phyloP scores from a whole-genome alignment of 2,113 vertebrate genomes.

The Empidonax traillii region DNA sequence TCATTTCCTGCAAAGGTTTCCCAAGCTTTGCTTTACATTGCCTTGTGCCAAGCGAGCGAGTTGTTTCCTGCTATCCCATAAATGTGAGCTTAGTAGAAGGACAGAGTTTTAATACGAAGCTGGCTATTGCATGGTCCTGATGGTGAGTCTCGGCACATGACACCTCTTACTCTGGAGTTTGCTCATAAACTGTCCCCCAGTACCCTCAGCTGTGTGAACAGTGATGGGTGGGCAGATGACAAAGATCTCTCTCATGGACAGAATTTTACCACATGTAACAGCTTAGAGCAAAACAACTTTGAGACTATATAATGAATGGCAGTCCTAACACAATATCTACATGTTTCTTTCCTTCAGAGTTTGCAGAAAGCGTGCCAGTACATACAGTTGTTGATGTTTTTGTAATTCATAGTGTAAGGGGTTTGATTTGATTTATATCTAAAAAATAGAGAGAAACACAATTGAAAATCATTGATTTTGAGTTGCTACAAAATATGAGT shows the following conservation, averaged over 20 bases:
- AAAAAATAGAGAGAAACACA: not conserved
- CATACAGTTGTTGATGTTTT: not conserved
- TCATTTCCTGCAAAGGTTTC: constrained; percentile 28
- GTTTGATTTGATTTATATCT: not conserved
- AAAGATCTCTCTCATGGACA: not conserved
- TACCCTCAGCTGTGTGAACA: not conserved
- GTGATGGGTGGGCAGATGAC: not conserved
- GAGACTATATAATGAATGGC: not conserved
- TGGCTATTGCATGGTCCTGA: not conserved
- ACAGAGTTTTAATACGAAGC: not conserved
- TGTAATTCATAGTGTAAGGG: not conserved
- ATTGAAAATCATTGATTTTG: not conserved
- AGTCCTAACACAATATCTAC: not conserved
- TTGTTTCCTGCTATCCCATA: not conserved
- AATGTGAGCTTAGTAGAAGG: not conserved
- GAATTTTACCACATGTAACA: not conserved
- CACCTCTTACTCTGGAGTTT: not conserved
- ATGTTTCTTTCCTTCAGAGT: not conserved
- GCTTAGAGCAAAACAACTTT: not conserved
- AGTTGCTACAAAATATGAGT: not conserved
- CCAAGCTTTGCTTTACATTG: not conserved
- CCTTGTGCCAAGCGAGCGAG: not conserved
- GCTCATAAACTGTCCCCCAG: not conserved
- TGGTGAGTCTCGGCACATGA: not conserved
- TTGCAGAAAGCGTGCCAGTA: not conserved